Evolutionary conservation across 2,797 vertebrate genomes (phyloP), one percentile per base, ranked within the genome.

Genomic region (Distichodus sexfasciatus): DNA sequence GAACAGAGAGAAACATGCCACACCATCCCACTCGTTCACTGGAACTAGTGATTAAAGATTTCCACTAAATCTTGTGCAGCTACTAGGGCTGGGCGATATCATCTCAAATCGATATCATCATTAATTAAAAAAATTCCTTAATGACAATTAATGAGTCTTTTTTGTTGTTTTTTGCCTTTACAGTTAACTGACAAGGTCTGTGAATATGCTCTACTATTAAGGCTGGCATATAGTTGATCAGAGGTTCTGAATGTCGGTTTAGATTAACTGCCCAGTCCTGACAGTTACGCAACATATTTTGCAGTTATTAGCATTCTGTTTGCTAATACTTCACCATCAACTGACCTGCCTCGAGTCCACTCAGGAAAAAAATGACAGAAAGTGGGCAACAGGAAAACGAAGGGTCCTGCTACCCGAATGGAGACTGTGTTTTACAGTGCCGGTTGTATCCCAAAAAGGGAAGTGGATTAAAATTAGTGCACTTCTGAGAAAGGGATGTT

Each of bases 381-480:
- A 24, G 35, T 54, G 15, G 51, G 28, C 35, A 17, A 54, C 51
- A 33, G 51, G 33, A 36, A 24, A 36, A 55, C n/a, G 55, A 3
- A 12, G 5, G 14, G n/a, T 1, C 1, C 41, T 17, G n/a, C 23
- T 35, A 24, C 33, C 51, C 33, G 29, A 58, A 68, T 43, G 10
- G 21, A 68, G 58, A 55, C 21, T 55, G 31, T 19, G 44, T 40
- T 43, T 6, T 61, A 29, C 31, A 17, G 15, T 11, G 11, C 9
- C 35, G 11, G 41, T 44, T 36, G 12, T 23, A 46, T 4, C 23
- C 73, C 68, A 35, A 64, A 59, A 46, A 53, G 64, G 59, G 74
- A 15, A 17, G 48, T 3, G 35, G 28, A 47, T 66, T 69, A 58
- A 72, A 76, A 69, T 61, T 38, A 58, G 63, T 46, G 60, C 66